Conservation (phyloP, 2,797 vertebrate species). For the Carduelis carduelis region DNA sequence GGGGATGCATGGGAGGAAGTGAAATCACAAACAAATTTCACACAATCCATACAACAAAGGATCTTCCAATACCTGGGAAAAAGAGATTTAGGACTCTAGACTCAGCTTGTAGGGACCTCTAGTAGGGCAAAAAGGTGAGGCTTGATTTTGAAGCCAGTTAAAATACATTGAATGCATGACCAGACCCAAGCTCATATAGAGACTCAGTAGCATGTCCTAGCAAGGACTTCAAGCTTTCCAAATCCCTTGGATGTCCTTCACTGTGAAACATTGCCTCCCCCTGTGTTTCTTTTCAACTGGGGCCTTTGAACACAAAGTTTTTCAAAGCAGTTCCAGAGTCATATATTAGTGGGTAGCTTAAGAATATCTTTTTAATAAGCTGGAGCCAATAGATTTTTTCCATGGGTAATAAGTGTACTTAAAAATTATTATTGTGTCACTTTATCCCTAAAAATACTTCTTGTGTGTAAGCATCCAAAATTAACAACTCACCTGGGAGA, state of each 20-base stretch:
- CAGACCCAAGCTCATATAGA: neutral
- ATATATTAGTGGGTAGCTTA: neutral
- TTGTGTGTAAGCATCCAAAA: neutral
- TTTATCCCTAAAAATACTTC: neutral
- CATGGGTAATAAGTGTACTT: neutral
- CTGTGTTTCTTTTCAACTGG: neutral
- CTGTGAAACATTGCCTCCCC: neutral
- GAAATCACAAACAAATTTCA: neutral
- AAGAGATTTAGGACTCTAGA: neutral
- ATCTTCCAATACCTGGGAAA: neutral
- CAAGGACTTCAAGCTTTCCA: neutral
- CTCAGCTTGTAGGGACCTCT: neutral
- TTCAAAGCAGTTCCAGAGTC: neutral
- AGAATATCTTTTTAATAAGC: neutral
- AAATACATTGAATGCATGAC: neutral
- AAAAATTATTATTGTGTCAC: neutral
- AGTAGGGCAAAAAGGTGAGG: neutral
- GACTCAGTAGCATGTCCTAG: fast-evolving
- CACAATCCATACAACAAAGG: neutral
- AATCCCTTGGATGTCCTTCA: neutral
- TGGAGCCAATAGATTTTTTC: neutral
- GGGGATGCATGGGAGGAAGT: neutral
- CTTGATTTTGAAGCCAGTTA: neutral
- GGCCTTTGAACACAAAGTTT: neutral
- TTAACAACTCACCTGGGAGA: neutral